These are phyloP conservation scores for Macaria liturata DNA, from an alignment of 2,888 invertebrate species.

Conservation along the genomic window DNA sequence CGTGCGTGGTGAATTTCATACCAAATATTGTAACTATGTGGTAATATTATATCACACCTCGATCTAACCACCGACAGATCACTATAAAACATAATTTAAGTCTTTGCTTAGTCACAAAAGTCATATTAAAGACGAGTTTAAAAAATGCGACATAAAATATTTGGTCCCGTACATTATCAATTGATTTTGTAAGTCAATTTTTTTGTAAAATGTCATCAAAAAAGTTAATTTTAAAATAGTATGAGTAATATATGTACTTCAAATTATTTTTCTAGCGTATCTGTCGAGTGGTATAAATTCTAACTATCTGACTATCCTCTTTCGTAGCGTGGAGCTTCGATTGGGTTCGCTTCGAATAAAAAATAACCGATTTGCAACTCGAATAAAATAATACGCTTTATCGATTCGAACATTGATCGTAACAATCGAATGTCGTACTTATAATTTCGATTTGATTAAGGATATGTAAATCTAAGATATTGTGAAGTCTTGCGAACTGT, in stretches of 20 bases:
- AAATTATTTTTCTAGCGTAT: slow-evolving; percentile 20
- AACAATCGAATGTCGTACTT: slow-evolving; percentile 23
- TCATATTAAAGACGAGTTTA: no score
- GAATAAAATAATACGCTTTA: slow-evolving; percentile 27
- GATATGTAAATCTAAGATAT: no score
- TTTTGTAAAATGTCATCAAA: no score
- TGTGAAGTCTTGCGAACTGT: no score
- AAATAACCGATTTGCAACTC: slow-evolving; percentile 9
- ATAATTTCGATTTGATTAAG: slow-evolving; percentile 16
- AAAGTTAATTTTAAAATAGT: no score
- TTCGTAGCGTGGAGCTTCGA: slow-evolving; percentile 27
- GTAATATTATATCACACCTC: slow-evolving; percentile 1
- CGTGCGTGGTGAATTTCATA: slow-evolving; percentile 11
- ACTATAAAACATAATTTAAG: no score
- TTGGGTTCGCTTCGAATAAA: slow-evolving; percentile 31
- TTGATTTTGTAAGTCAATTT: no score
- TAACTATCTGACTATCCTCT: slow-evolving; percentile 30
- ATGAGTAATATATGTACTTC: no score
- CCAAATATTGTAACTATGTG: slow-evolving; percentile 23
- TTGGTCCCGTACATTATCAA: no score
- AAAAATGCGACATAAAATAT: no score
- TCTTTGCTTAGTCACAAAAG: no score
- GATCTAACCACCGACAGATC: no score
- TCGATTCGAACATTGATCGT: slow-evolving; percentile 22
- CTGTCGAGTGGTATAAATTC: slow-evolving; percentile 27